These are phyloP conservation scores for Phlogophora meticulosa DNA, from an alignment of 2,888 invertebrate species.

Conservation along the genomic window DNA sequence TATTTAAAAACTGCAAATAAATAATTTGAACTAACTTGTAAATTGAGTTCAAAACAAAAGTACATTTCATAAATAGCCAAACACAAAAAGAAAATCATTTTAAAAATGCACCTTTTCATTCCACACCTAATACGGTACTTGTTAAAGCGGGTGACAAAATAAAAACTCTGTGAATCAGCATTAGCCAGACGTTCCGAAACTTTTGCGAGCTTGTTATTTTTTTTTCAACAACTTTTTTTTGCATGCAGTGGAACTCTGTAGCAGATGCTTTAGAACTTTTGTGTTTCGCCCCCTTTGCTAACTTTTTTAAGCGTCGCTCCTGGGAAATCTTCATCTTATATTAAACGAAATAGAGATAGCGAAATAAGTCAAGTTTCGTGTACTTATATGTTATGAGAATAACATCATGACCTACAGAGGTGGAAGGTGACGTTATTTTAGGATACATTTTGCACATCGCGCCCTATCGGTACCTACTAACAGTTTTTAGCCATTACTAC, in stretches of 20 bases:
- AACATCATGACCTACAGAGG: slow-evolving; percentile 23
- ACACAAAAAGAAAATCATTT: background rate
- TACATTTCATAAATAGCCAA: background rate
- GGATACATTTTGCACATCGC: background rate
- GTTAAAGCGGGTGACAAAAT: slow-evolving; percentile 44
- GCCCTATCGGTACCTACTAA: slow-evolving; percentile 3
- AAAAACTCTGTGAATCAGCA: slow-evolving; percentile 57
- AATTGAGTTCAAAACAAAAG: background rate
- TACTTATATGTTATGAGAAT: slow-evolving; percentile 36
- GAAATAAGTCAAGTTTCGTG: slow-evolving; percentile 61
- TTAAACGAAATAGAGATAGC: slow-evolving; percentile 59
- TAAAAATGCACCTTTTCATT: background rate
- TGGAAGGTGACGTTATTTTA: background rate
- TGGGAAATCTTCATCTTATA: slow-evolving; percentile 67
- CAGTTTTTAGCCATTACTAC: background rate
- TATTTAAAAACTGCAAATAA: background rate
- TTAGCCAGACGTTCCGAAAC: slow-evolving; percentile 51
- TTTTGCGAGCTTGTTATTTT: slow-evolving; percentile 52
- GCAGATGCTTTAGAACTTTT: slow-evolving; percentile 66
- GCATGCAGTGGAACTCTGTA: slow-evolving; percentile 54
- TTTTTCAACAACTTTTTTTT: slow-evolving; percentile 47
- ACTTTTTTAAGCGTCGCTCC: slow-evolving; percentile 65
- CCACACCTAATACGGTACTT: slow-evolving; percentile 25
- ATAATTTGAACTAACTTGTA: background rate
- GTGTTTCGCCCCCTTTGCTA: slow-evolving; percentile 59